Evolutionary conservation across 2,797 vertebrate genomes (phyloP).

Genomic region (Hydrolagus colliei): DNA sequence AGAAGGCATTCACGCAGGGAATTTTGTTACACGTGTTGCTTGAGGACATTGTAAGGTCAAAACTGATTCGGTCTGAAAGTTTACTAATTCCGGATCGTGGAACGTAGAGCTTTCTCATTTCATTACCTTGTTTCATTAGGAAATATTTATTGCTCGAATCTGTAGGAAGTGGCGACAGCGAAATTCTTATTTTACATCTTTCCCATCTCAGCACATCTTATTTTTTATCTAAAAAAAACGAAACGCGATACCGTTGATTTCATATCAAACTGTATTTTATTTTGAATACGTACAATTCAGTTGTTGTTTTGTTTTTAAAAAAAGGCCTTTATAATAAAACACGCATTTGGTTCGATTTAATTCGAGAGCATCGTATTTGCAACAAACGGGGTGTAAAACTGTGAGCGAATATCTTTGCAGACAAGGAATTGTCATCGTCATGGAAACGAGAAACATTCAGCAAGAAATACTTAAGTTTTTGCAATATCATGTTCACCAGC

Average conservation of each 20-base stretch:
- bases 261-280: not conserved
- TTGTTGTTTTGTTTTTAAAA: not conserved
- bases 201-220: not conserved
- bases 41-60: slow-evolving; percentile 36
- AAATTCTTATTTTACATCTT: slow-evolving; percentile 4
- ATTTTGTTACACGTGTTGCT: slow-evolving; percentile 39
- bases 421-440: slow-evolving; percentile 22
- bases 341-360: not conserved
- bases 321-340: too few species aligned
- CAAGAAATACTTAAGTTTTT: slow-evolving; percentile 26
- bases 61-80: slow-evolving; percentile 16
- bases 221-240: not conserved
- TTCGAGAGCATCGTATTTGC: not conserved
- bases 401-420: not conserved
- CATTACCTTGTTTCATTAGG: not conserved
- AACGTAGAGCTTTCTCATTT: slow-evolving; percentile 2
- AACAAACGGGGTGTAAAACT: not conserved
- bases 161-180: not conserved
- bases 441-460: slow-evolving; percentile 23
- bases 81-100: not conserved
- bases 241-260: not conserved
- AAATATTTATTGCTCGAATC: not conserved
- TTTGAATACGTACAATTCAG: slow-evolving; percentile 7
- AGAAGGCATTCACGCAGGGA: slow-evolving; percentile 58
- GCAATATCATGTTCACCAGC: slow-evolving; percentile 11